These are phyloP conservation scores for Corythaeola cristata DNA, from an alignment of 2,113 vertebrate genomes.

Conservation along the genomic window DNA sequence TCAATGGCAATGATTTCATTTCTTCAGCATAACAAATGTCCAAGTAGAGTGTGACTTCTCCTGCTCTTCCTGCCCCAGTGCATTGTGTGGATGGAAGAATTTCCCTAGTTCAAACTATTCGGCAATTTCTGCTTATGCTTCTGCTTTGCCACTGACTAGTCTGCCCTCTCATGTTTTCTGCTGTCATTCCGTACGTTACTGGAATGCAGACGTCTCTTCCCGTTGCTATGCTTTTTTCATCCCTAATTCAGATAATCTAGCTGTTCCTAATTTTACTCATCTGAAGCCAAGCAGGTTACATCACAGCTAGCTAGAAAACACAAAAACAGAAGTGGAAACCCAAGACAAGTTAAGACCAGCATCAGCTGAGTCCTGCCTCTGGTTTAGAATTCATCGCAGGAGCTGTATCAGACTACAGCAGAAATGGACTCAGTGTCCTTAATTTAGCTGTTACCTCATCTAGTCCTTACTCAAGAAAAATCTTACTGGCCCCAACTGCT, in stretches of 20 bases:
- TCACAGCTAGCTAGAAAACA: not conserved
- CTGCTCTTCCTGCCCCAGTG: not conserved
- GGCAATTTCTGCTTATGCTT: not conserved
- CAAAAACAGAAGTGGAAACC: not conserved
- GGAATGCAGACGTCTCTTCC: not conserved
- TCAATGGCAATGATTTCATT: not conserved
- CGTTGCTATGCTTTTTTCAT: not conserved
- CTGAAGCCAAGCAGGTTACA: not conserved
- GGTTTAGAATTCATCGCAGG: not conserved
- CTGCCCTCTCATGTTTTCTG: not conserved
- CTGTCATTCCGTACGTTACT: not conserved
- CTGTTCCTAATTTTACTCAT: not conserved
- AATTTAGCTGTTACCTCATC: slow-evolving; percentile 14
- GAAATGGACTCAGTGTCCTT: not conserved
- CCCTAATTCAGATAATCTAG: not conserved
- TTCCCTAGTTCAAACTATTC: not conserved
- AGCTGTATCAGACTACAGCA: not conserved
- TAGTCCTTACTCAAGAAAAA: not conserved
- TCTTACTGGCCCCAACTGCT: not conserved
- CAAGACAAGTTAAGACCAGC: not conserved
- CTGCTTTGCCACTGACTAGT: not conserved
- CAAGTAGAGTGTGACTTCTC: not conserved
- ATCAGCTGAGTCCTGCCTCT: not conserved
- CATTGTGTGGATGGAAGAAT: not conserved
- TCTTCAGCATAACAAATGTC: not conserved